A percentile compares a stretch with the other conserved stretches of the same genome.
These are phyloP conservation scores for Vicugna pacos DNA, from an alignment of 2,113 vertebrate genomes.

Conservation along the genomic window DNA sequence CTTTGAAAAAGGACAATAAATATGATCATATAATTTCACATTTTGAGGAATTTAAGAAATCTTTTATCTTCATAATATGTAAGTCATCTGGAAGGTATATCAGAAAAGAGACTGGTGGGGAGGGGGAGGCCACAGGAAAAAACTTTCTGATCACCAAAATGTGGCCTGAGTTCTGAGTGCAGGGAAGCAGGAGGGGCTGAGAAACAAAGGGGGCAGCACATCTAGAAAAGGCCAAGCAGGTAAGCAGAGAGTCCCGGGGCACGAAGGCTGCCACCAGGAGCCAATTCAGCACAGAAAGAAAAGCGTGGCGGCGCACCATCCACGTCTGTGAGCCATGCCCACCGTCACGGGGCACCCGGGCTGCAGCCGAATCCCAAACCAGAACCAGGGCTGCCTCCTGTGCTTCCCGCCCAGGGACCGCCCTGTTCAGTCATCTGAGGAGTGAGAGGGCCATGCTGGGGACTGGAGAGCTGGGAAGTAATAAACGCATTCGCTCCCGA, in stretches of 20 bases:
- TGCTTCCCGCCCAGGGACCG: not conserved
- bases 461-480: not conserved
- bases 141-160: not conserved
- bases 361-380: accelerated
- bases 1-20: not conserved
- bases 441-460: not conserved
- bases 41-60: not conserved
- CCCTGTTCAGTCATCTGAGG: not conserved
- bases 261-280: not conserved
- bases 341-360: not conserved
- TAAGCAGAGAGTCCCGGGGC: not conserved
- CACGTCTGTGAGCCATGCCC: not conserved
- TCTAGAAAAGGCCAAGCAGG: not conserved
- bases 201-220: not conserved
- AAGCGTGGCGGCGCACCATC: accelerated
- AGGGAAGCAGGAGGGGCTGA: not conserved
- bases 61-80: not conserved
- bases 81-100: not conserved
- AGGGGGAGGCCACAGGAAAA: not conserved
- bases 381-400: not conserved
- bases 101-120: not conserved
- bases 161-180: not conserved
- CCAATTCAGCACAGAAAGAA: not conserved
- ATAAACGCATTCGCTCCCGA: too few species aligned
- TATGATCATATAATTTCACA: too few species aligned